phyloP scores from a whole-genome alignment of 1,140 invertebrate genomes.

The Venturia canescens region DNA sequence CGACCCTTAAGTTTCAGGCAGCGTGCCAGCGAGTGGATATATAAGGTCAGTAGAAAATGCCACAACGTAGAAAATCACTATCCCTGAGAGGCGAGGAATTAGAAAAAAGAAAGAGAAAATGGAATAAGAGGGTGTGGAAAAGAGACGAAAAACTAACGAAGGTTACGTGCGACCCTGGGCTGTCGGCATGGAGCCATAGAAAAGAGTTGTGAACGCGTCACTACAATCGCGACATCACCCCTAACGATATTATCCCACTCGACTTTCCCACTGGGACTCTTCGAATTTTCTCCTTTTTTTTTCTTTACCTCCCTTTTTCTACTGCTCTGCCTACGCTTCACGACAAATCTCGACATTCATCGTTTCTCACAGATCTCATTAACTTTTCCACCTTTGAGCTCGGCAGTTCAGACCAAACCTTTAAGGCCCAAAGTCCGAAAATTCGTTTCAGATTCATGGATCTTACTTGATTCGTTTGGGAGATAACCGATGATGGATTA shows the following conservation, averaged over 20 bases:
- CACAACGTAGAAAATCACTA: conserved; percentile 4
- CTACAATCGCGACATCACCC: conserved; percentile 14
- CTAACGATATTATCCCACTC: conserved; percentile 40
- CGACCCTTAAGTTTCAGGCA: conserved; percentile 67
- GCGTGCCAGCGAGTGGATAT: conserved; percentile 67
- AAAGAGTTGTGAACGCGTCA: conserved; percentile 54
- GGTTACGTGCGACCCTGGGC: conserved; percentile 53
- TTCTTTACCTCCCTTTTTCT: conserved; percentile 1
- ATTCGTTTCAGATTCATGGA: too few species aligned
- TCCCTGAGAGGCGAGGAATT: conserved; percentile 53
- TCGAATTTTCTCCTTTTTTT: background rate
- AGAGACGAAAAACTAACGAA: conserved; percentile 57
- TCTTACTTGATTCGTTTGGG: too few species aligned
- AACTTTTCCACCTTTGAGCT: background rate
- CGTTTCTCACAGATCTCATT: background rate
- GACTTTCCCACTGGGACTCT: conserved; percentile 8
- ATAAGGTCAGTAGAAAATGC: conserved; percentile 68
- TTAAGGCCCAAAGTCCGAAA: background rate
- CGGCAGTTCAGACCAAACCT: background rate
- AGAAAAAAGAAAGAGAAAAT: conserved; percentile 7
- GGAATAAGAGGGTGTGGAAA: conserved; percentile 38
- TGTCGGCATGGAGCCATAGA: conserved; percentile 50
- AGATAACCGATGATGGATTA: too few species aligned
- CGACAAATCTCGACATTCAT: background rate
- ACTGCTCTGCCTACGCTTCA: background rate